Percentiles rank a stretch among this genome's conserved stretches.
Evolutionary conservation across 2,113 vertebrate species (phyloP).

Genomic region (Myrmophylax atrothorax): DNA sequence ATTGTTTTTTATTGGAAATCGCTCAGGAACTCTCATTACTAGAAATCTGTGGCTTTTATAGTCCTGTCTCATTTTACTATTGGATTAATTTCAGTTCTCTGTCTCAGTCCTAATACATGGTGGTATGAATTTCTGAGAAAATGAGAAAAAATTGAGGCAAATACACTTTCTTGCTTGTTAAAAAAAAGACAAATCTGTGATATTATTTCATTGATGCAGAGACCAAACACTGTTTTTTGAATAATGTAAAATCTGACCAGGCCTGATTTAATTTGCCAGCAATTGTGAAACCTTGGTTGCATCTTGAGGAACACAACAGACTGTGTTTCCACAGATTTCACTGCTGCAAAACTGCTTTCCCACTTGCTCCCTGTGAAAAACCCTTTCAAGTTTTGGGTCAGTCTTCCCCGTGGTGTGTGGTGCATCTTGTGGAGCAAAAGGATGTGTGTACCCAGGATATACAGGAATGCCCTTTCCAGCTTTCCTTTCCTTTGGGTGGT

Average conservation of each 20-base stretch:
- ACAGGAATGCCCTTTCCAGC: background rate
- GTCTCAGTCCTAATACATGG: background rate
- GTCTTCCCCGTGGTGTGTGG: background rate
- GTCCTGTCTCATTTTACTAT: background rate
- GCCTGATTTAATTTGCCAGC: background rate
- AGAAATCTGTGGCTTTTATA: conserved; percentile 22
- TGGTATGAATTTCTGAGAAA: background rate
- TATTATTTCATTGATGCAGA: background rate
- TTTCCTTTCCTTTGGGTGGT: background rate
- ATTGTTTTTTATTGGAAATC: conserved; percentile 36
- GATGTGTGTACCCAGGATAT: background rate
- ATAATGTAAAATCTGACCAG: background rate
- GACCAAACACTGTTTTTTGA: background rate
- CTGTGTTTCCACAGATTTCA: background rate
- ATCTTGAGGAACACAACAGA: rapidly evolving
- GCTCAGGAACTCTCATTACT: background rate
- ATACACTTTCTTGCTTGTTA: background rate
- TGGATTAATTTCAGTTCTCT: conserved; percentile 31
- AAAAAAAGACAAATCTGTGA: background rate
- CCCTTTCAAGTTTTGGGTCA: background rate
- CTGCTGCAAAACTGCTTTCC: background rate
- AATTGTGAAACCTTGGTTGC: background rate
- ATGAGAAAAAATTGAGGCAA: background rate
- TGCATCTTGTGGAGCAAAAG: background rate
- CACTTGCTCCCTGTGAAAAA: background rate